Evolutionary conservation across 2,797 vertebrate species (phyloP).

Genomic region (Poecilia velifera): DNA sequence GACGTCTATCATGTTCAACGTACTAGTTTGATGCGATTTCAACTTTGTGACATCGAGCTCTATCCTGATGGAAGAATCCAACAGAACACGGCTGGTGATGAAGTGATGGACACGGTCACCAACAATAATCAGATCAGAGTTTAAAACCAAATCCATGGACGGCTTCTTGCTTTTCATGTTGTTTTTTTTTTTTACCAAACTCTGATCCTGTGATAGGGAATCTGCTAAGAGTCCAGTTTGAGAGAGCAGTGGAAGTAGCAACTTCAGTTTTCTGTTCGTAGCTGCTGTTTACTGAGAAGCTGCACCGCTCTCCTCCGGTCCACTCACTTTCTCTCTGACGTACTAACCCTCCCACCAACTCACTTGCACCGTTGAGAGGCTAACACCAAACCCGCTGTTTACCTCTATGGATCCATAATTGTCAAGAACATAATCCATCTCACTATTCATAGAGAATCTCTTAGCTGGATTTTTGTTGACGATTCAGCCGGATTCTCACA

Average conservation of each 20-base stretch:
- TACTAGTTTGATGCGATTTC: not conserved
- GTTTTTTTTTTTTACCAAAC: not conserved
- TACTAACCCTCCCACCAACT: no score
- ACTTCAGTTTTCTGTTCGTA: not conserved
- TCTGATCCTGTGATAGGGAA: not conserved
- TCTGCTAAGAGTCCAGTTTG: not conserved
- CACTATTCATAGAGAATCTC: no score
- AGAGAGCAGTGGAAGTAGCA: not conserved
- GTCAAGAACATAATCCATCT: no score
- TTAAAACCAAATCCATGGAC: not conserved
- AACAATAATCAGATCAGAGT: not conserved
- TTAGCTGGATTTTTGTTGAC: no score
- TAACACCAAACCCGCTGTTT: no score
- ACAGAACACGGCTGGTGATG: not conserved
- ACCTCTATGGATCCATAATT: no score
- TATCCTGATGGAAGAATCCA: not conserved
- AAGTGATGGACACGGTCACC: not conserved
- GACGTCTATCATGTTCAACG: not conserved
- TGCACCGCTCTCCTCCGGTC: no score
- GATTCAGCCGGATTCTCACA: no score
- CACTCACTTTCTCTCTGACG: no score
- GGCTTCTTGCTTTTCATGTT: not conserved
- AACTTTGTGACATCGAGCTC: not conserved
- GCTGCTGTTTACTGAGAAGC: no score
- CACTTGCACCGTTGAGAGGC: no score